Conservation (phyloP, 2,797 vertebrate species). For the Uromys caudimaculatus region DNA sequence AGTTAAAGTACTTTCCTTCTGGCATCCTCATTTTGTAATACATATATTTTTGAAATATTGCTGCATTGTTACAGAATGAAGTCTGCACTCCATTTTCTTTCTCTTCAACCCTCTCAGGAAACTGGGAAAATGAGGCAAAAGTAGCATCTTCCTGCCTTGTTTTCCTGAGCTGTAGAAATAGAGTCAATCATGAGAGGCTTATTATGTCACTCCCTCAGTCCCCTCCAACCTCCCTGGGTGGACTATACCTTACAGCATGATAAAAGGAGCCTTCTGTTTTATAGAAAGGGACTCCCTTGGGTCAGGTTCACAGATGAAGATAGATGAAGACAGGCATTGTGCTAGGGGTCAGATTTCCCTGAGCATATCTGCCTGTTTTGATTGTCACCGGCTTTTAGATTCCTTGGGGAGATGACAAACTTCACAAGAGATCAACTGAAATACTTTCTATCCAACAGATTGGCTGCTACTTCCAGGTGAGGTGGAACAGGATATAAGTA, state of each 20-base stretch:
- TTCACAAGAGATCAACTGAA: conserved; percentile 12
- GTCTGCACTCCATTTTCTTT: conserved; percentile 62
- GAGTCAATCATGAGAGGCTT: background rate
- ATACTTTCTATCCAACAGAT: conserved; percentile 80
- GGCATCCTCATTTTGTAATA: conserved; percentile 79
- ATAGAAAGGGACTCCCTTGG: background rate
- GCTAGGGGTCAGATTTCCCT: background rate
- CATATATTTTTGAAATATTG: conserved; percentile 73
- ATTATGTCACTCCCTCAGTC: background rate
- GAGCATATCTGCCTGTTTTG: conserved; percentile 16
- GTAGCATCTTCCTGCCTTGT: conserved; percentile 12
- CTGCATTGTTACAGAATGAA: conserved; percentile 70
- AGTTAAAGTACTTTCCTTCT: conserved; percentile 83
- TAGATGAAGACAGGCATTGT: background rate
- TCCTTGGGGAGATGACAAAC: conserved; percentile 49
- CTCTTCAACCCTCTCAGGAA: conserved; percentile 50
- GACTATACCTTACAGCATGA: background rate
- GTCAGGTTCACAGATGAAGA: background rate
- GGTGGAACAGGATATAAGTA: conserved; percentile 80
- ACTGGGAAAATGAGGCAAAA: conserved; percentile 55
- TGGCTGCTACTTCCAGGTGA: conserved; percentile 86
- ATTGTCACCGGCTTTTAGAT: conserved; percentile 19
- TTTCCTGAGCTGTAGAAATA: conserved; percentile 38
- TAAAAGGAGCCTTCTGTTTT: conserved; percentile 11
- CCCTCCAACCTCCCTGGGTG: background rate